Conservation (phyloP, 2,888 invertebrate species). For the Andrena flavipes region DNA sequence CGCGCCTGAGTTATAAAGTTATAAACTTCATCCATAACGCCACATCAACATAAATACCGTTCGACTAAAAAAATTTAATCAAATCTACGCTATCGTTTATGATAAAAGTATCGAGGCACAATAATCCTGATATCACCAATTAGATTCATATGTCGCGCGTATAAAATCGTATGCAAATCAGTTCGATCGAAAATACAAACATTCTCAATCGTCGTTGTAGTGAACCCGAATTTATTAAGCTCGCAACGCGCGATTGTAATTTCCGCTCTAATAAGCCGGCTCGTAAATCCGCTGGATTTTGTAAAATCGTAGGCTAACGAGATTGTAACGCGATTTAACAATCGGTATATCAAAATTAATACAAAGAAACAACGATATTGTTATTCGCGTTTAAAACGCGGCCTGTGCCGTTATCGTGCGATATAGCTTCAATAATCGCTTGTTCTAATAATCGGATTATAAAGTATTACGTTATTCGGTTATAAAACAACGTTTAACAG, state of each 20-base stretch:
- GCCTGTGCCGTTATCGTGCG: slow-evolving; percentile 19
- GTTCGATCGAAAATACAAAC: slow-evolving; percentile 14
- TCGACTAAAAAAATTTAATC: too few relatives aligned
- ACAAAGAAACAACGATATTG: slow-evolving; percentile 50
- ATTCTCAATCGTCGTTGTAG: neutral
- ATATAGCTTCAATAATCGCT: slow-evolving; percentile 40
- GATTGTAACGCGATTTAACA: slow-evolving; percentile 17
- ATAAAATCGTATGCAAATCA: slow-evolving; percentile 15
- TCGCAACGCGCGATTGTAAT: slow-evolving; percentile 11
- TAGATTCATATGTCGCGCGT: neutral
- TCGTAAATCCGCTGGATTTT: slow-evolving; percentile 41
- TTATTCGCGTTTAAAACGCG: slow-evolving; percentile 43
- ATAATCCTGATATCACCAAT: neutral
- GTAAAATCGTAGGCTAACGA: slow-evolving; percentile 48
- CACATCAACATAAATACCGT: too few relatives aligned
- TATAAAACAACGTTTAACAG: slow-evolving; percentile 32
- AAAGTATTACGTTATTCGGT: slow-evolving; percentile 27
- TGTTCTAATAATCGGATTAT: slow-evolving; percentile 47
- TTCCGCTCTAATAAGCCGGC: slow-evolving; percentile 22
- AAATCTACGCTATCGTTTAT: too few relatives aligned
- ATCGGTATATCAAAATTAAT: slow-evolving; percentile 39
- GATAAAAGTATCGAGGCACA: neutral
- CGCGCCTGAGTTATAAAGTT: too few relatives aligned
- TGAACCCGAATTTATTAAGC: slow-evolving; percentile 28
- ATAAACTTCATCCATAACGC: too few relatives aligned